Base-by-base conservation (phyloP, 2,113 vertebrate genomes). In the Strix aluco region DNA sequence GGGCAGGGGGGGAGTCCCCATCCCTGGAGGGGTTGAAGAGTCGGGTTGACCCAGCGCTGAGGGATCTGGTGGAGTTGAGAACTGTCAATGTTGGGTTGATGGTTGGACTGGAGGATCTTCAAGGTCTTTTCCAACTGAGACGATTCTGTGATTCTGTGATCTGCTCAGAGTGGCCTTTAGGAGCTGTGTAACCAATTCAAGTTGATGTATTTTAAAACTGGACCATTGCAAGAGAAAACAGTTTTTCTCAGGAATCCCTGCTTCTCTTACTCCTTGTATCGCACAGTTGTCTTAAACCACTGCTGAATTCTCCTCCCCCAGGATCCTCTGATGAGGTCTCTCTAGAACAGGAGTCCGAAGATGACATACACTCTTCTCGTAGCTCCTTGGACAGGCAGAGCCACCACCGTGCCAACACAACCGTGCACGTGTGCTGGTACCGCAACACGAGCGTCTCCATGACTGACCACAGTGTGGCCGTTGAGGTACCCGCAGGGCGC, bases 351-450 rank as follows among this genome's bases (percentile, higher is more conserved):
- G 99, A 99, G 97, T 99, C 98, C 0, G 98, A 99, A 98, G 99
- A 99, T 29, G 98, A 99, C 82, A 97, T 98, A 93, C 98, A 97
- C 90, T 98, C 98, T 19, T 98, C 98, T 49, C 98, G 34, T 81
- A 98, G 98, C 86, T 99, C 99, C 84, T 92, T 98, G 98, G 99
- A 99, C 92, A 99, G 98, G 94, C 99, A 98, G 96, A 98, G 98
- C 70, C 99, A 98, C 91, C 99, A 98, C 96, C 99, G 99, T 86
- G 98, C 99, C 98, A 99, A 99, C 98, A 99, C 98, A 77, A 99
- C 99, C 52, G 97, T 99, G 98, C 99, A 99, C 65, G 99, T 99
- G 97, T 99, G 99, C 98, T 99, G 99, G 99, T 98, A 99, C 97
- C 99, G 99, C 93, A 99, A 99, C 98, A 99, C 99, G 70, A 99